Evolutionary conservation across 2,113 vertebrate genomes (phyloP).

Genomic region (Ranitomeya variabilis): DNA sequence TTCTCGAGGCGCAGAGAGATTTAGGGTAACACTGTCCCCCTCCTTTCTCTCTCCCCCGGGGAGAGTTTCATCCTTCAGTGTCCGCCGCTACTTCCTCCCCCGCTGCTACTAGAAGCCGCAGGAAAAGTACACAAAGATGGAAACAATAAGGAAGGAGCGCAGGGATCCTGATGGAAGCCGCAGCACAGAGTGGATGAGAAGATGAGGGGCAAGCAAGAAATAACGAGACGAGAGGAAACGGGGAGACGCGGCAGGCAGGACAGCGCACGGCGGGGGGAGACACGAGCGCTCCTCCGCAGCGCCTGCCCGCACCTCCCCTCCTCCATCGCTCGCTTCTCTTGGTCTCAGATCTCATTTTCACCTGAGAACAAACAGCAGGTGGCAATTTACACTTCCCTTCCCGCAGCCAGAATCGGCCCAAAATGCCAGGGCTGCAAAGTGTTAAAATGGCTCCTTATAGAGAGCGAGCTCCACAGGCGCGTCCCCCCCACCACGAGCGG

Average conservation of each 20-base stretch:
- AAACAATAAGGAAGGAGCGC: neutral
- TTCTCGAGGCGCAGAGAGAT: conserved; percentile 11
- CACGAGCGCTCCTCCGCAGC: neutral
- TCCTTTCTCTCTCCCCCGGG: neutral
- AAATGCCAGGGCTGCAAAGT: neutral
- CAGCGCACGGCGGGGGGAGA: neutral
- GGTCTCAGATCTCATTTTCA: conserved; percentile 56
- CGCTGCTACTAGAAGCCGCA: neutral
- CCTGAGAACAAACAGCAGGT: conserved; percentile 45
- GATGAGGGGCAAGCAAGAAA: neutral
- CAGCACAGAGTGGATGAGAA: neutral
- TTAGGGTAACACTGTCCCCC: neutral
- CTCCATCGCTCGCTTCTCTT: neutral
- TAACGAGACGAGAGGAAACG: neutral
- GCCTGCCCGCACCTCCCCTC: neutral
- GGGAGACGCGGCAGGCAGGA: neutral
- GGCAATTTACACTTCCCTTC: conserved; percentile 45
- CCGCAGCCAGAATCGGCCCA: neutral
- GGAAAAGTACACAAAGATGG: conserved; percentile 20
- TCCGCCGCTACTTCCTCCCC: neutral
- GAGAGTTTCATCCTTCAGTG: neutral
- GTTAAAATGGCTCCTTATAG: neutral
- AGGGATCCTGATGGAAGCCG: neutral
- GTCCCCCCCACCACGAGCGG: neutral
- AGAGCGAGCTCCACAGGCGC: neutral